Conservation (phyloP, 2,797 vertebrate species). For the Enteromius anoplus region DNA sequence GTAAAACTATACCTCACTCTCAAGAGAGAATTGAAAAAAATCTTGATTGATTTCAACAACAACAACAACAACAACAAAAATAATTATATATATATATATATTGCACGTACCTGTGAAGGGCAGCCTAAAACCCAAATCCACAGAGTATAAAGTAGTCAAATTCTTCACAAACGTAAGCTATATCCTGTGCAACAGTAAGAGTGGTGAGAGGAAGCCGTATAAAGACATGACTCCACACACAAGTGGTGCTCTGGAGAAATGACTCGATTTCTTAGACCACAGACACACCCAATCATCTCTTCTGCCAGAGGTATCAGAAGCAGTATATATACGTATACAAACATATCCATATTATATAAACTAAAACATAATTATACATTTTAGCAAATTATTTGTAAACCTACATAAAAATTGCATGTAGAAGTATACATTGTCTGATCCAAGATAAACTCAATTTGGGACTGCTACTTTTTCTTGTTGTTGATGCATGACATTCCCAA, state of each 20-base stretch:
- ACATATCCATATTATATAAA: not conserved
- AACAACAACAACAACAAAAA: no score
- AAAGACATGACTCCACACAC: conserved; percentile 10
- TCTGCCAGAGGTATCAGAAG: not conserved
- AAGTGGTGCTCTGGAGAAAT: not conserved
- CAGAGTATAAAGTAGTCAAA: not conserved
- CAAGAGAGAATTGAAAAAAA: not conserved
- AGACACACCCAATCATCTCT: conserved; percentile 37
- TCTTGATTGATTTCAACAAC: not conserved
- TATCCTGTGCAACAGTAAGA: not conserved
- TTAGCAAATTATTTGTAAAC: not conserved
- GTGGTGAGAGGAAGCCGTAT: not conserved
- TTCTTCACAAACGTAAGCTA: not conserved
- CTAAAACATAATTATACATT: not conserved
- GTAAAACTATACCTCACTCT: no score
- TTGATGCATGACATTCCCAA: not conserved
- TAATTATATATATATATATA: not conserved
- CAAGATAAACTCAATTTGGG: not conserved
- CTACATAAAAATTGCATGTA: not conserved
- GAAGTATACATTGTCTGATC: not conserved
- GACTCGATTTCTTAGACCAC: not conserved
- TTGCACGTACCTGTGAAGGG: conserved; percentile 29
- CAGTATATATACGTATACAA: not conserved
- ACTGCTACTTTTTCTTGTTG: not conserved
- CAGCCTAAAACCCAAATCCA: not conserved